These are phyloP conservation scores for Rhinolophus sinicus DNA, from an alignment of 2,113 vertebrate genomes.

Conservation along the genomic window DNA sequence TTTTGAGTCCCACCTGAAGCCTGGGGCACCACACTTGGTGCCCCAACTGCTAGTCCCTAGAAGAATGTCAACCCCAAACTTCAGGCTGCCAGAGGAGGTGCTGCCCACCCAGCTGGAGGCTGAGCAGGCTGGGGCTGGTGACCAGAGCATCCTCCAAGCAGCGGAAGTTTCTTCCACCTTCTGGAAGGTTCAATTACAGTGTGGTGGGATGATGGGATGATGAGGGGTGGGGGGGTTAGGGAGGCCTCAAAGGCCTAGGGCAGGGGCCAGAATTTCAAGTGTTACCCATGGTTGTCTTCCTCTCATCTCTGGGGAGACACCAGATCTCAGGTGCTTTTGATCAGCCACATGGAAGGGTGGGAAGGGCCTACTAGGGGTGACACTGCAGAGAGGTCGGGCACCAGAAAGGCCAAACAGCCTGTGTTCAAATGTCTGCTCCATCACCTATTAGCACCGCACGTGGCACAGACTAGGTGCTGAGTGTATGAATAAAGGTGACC, in stretches of 20 bases:
- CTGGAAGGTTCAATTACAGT: background rate
- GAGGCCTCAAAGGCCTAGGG: background rate
- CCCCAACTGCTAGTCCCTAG: background rate
- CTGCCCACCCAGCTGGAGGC: background rate
- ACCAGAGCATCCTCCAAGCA: background rate
- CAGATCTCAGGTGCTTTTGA: background rate
- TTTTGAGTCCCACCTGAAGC: background rate
- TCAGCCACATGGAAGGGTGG: background rate
- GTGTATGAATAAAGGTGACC: conserved; percentile 5
- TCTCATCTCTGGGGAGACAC: background rate
- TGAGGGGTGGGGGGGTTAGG: background rate
- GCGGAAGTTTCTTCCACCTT: background rate
- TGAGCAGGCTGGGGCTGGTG: background rate
- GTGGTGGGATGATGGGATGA: background rate
- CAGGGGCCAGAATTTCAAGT: background rate
- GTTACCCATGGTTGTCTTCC: background rate
- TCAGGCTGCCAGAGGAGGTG: background rate
- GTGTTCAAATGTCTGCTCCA: background rate
- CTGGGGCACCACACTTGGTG: background rate
- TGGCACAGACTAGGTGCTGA: background rate
- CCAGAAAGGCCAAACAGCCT: background rate
- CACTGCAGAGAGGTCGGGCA: background rate
- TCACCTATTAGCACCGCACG: background rate
- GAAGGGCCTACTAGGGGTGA: background rate
- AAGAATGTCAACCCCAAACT: conserved; percentile 37